These are phyloP conservation scores for Myotis planiceps DNA, from an alignment of 2,797 vertebrate species.

Conservation along the genomic window DNA sequence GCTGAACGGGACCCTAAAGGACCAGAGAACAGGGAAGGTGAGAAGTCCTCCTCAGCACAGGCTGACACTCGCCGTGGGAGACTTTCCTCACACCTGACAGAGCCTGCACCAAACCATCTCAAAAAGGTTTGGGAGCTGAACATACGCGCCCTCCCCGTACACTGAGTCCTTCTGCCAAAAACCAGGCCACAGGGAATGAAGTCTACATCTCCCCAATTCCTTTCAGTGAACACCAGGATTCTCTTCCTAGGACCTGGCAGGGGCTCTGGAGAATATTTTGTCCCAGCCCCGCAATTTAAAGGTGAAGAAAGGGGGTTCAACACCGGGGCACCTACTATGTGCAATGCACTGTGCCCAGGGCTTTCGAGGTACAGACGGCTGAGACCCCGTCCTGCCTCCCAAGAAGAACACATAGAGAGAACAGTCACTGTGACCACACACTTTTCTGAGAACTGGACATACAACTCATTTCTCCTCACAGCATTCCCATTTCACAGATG, in stretches of 20 bases:
- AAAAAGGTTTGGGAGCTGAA: background rate
- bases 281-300: background rate
- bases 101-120: background rate
- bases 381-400: background rate
- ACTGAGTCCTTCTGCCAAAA: background rate
- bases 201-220: background rate
- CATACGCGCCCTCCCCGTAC: background rate
- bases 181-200: background rate
- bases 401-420: background rate
- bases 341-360: background rate
- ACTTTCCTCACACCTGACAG: background rate
- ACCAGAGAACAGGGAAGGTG: background rate
- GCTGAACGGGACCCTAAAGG: background rate
- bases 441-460: background rate
- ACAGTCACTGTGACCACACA: background rate
- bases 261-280: background rate
- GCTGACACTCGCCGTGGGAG: fast-evolving
- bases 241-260: background rate
- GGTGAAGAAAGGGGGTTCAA: background rate
- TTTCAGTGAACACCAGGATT: background rate
- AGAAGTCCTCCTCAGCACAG: background rate
- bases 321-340: background rate
- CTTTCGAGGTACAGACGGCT: fast-evolving
- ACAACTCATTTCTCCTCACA: background rate
- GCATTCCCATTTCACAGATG: background rate